A percentile compares a stretch with the other conserved stretches of the same genome.
Conservation (phyloP, 2,797 vertebrate genomes). For the Hippocampus kuda region DNA sequence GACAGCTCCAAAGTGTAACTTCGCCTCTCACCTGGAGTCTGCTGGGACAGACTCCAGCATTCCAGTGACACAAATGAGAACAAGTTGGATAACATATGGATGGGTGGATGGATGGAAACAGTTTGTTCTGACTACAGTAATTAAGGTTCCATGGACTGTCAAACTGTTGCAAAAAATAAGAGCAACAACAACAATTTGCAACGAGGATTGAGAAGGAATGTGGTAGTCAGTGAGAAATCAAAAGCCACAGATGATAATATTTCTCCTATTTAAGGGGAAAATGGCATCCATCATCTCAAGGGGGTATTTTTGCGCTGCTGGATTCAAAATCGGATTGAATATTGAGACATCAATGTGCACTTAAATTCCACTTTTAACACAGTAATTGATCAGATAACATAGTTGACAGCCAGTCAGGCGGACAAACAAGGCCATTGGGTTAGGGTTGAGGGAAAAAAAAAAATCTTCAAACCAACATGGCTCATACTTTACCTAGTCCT, state of each 20-base stretch:
- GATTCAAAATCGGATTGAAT: neutral
- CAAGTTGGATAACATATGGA: neutral
- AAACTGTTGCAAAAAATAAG: neutral
- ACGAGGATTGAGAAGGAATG: neutral
- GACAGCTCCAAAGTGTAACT: neutral
- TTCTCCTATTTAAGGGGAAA: neutral
- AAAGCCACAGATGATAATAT: neutral
- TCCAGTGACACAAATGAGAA: neutral
- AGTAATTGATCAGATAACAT: conserved; percentile 21
- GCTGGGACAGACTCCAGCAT: neutral
- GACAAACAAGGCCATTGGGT: conserved; percentile 35
- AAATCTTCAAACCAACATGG: conserved; percentile 19
- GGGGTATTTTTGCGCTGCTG: neutral
- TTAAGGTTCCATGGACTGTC: neutral
- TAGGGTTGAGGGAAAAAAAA: conserved; percentile 20
- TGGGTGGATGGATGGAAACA: neutral
- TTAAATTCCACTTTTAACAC: neutral
- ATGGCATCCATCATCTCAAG: neutral
- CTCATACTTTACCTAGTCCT: conserved; percentile 62
- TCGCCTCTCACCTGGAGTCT: neutral
- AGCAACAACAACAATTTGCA: neutral
- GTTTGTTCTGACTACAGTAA: neutral
- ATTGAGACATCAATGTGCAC: neutral
- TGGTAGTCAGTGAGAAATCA: neutral
- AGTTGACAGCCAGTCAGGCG: conserved; percentile 47